phyloP scores from a whole-genome alignment of 2,797 vertebrate species.

The Schizopygopsis malacanthus region DNA sequence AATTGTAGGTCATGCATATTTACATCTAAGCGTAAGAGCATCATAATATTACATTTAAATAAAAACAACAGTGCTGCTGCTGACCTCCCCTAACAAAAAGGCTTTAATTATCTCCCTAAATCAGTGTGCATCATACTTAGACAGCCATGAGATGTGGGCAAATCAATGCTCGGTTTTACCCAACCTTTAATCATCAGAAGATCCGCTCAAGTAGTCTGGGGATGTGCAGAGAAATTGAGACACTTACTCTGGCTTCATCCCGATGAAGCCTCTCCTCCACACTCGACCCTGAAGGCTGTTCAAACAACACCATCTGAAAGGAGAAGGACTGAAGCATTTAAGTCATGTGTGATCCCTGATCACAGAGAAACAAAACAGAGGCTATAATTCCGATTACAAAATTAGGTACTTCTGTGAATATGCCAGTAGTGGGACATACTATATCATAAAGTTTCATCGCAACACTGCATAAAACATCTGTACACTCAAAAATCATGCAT shows the following conservation, averaged over 20 bases:
- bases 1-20: not conserved
- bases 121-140: conserved; percentile 28
- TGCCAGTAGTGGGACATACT: no score
- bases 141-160: conserved; percentile 8
- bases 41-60: not conserved
- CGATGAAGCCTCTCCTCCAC: conserved; percentile 98
- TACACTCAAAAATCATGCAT: not conserved
- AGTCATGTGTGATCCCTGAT: not conserved
- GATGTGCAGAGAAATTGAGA: conserved; percentile 31
- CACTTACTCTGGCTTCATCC: conserved; percentile 93
- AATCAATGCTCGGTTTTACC: conserved; percentile 20
- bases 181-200: conserved; percentile 35
- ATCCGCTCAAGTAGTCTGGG: conserved; percentile 27
- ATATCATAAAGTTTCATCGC: no score
- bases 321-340: conserved; percentile 51
- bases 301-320: conserved; percentile 89
- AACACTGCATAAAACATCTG: no score
- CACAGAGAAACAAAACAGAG: conserved; percentile 12
- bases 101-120: conserved; percentile 29
- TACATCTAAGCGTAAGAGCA: conserved; percentile 1
- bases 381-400: no score
- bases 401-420: no score
- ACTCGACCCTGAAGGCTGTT: conserved; percentile 93
- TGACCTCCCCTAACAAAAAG: conserved; percentile 8
- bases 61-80: conserved; percentile 11